Conservation (phyloP, 2,113 vertebrate genomes). For the Bos taurus region ARS-UCD2.0 NC_037329.1:18774501-18775000, state of each 20-base stretch:
- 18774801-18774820: not conserved
- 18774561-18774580: not conserved
- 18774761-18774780: not conserved
- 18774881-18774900: constrained; percentile 27
- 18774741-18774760: not conserved
- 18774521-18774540: not conserved
- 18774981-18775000: not conserved
- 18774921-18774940: not conserved
- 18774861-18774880: not conserved
- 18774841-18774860: not conserved
- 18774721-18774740: not conserved
- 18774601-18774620: not conserved
- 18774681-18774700: not conserved
- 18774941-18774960: not conserved
- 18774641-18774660: not conserved
- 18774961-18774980: not conserved
- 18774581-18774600: not conserved
- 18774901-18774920: not conserved
- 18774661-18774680: not conserved
- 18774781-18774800: not conserved
- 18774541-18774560: not conserved
- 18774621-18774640: not conserved
- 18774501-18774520: not conserved
- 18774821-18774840: not conserved
- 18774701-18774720: not conserved